phyloP scores from a whole-genome alignment of 2,113 vertebrate genomes.

The Sisor rabdophorus region DNA sequence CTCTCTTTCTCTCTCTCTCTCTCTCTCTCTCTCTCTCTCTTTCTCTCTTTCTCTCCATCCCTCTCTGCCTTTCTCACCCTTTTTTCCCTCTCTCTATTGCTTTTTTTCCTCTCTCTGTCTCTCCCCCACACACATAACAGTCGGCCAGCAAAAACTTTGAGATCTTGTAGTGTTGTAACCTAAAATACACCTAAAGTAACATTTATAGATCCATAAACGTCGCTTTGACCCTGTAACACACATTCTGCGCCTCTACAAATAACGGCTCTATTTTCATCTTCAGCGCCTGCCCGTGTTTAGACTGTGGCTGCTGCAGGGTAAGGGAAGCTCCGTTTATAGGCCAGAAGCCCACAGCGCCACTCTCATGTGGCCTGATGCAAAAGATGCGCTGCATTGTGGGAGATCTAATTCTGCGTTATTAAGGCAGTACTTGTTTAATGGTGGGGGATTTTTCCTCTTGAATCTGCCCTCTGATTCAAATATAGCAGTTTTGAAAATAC shows the following conservation, averaged over 20 bases:
- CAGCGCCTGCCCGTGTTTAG: slow-evolving; percentile 47
- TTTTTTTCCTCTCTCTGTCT: no score
- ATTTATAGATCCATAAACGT: slow-evolving; percentile 27
- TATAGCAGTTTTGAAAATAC: not conserved
- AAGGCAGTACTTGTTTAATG: slow-evolving; percentile 45
- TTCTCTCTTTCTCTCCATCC: no score
- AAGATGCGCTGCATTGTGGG: slow-evolving; percentile 50
- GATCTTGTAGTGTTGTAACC: slow-evolving; percentile 43
- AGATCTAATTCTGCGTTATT: slow-evolving; percentile 50
- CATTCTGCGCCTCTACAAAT: slow-evolving; percentile 51
- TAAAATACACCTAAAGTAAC: slow-evolving; percentile 37
- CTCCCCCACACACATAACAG: no score
- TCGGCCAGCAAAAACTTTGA: slow-evolving; percentile 18
- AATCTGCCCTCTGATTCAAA: not conserved
- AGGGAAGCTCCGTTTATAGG: slow-evolving; percentile 55
- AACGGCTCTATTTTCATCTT: slow-evolving; percentile 58
- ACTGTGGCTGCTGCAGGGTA: slow-evolving; percentile 50
- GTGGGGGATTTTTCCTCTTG: not conserved
- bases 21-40: no score
- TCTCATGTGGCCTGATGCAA: slow-evolving; percentile 58
- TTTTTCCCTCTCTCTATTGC: no score
- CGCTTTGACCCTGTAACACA: slow-evolving; percentile 46
- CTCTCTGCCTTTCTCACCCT: no score
- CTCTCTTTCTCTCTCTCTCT: no score
- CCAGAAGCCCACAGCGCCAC: slow-evolving; percentile 33